Evolutionary conservation across 2,113 vertebrate species (phyloP).

Genomic region (Pristiophorus japonicus): DNA sequence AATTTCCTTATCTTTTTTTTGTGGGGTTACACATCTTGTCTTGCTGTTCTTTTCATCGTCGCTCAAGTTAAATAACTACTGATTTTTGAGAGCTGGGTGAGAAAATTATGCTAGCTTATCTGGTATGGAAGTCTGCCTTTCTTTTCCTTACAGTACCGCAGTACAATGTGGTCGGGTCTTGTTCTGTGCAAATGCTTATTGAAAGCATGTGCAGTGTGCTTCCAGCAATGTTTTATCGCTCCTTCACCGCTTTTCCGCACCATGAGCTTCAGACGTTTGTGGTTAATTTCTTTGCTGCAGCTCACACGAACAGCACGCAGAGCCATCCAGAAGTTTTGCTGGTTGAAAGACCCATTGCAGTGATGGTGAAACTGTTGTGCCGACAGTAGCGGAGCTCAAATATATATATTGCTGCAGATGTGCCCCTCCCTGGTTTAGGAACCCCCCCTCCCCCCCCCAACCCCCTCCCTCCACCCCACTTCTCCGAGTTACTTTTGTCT

Average conservation of each 20-base stretch:
- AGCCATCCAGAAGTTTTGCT: background rate
- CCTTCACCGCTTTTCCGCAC: too few species aligned
- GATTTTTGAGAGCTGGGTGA: background rate
- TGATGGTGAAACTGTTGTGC: background rate
- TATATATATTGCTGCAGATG: background rate
- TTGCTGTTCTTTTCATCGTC: background rate
- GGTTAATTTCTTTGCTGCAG: background rate
- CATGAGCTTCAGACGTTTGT: background rate
- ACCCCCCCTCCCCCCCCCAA: too few species aligned
- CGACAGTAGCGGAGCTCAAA: background rate
- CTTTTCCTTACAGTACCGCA: background rate
- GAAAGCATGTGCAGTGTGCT: constrained; percentile 5
- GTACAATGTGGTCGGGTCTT: background rate
- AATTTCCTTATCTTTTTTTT: background rate
- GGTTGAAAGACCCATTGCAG: background rate
- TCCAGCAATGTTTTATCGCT: constrained; percentile 5
- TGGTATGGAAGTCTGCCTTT: background rate
- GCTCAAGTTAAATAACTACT: background rate
- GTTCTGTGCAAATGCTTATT: background rate
- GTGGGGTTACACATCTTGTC: background rate
- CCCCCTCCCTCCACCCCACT: too few species aligned
- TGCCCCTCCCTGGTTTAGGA: background rate
- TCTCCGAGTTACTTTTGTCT: background rate
- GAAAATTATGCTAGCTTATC: background rate
- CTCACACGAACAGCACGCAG: constrained; percentile 4